These are phyloP conservation scores for Sebastes hubbsi DNA, from an alignment of 2,797 vertebrate species.

Conservation along the genomic window DNA sequence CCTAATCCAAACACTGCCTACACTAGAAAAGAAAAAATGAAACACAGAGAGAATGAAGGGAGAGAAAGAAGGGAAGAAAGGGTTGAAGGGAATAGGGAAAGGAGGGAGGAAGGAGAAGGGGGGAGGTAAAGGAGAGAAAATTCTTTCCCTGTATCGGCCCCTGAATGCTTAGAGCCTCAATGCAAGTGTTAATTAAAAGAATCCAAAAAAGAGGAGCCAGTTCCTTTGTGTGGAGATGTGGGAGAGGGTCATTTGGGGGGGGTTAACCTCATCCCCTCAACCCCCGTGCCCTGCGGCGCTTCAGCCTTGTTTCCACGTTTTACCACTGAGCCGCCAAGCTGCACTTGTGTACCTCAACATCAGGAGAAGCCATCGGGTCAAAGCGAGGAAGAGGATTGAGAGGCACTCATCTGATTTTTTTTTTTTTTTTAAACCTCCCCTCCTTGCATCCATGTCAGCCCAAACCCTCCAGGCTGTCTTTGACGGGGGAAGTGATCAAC, in stretches of 20 bases:
- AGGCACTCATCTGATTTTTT: slow-evolving; percentile 73
- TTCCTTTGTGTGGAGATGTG: slow-evolving; percentile 82
- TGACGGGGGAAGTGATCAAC: slow-evolving; percentile 83
- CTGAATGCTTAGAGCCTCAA: slow-evolving; percentile 80
- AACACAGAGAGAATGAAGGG: slow-evolving; percentile 73
- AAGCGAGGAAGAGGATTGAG: slow-evolving; percentile 77
- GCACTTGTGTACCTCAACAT: slow-evolving; percentile 81
- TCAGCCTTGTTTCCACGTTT: slow-evolving; percentile 79
- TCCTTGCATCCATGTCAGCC: slow-evolving; percentile 76
- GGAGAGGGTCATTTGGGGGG: slow-evolving; percentile 77
- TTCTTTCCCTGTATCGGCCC: slow-evolving; percentile 77
- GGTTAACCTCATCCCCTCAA: slow-evolving; percentile 79
- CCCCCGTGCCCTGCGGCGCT: slow-evolving; percentile 77
- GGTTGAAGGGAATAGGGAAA: slow-evolving; percentile 56
- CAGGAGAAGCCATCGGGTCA: slow-evolving; percentile 77
- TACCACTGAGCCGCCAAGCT: slow-evolving; percentile 75
- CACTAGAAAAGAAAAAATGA: slow-evolving; percentile 74
- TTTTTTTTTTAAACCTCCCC: slow-evolving; percentile 68
- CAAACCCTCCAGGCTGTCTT: slow-evolving; percentile 73
- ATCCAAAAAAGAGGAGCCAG: slow-evolving; percentile 85
- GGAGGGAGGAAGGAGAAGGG: not conserved
- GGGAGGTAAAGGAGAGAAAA: slow-evolving; percentile 58
- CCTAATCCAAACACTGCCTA: slow-evolving; percentile 82
- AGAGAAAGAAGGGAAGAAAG: slow-evolving; percentile 65
- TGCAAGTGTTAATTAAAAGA: slow-evolving; percentile 90